Evolutionary conservation across 37 sponge, comb jelly and placozoan species (phyloP).

Genomic region (Halichondria panicea): DNA sequence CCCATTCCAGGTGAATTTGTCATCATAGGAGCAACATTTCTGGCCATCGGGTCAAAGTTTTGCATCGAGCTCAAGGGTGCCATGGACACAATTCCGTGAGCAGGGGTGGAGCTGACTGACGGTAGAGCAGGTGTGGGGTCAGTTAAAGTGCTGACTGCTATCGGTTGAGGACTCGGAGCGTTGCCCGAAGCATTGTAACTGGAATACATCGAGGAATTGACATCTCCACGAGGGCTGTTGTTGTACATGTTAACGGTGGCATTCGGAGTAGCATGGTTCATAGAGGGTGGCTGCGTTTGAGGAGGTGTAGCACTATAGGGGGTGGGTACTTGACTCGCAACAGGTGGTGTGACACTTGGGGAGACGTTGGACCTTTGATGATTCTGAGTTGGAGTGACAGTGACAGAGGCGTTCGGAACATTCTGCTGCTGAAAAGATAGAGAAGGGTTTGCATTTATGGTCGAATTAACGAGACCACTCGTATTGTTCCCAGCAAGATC

Average conservation of each 20-base stretch:
- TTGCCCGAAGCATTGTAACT: not conserved
- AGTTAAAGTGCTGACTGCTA: slow-evolving; percentile 52
- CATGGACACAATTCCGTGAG: slow-evolving; percentile 3
- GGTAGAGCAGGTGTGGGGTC: slow-evolving; percentile 77
- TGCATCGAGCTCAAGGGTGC: not conserved
- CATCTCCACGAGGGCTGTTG: not conserved
- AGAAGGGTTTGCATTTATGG: too few species aligned
- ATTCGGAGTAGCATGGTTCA: not conserved
- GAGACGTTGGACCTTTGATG: too few species aligned
- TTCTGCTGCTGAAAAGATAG: too few species aligned
- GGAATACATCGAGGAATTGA: not conserved
- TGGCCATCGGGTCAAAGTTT: not conserved
- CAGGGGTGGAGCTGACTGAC: slow-evolving; percentile 40
- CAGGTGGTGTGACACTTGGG: too few species aligned
- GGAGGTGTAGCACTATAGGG: too few species aligned
- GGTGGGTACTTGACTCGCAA: too few species aligned
- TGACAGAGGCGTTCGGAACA: too few species aligned
- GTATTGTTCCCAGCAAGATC: too few species aligned
- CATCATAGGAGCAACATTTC: not conserved
- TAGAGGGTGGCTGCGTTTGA: not conserved
- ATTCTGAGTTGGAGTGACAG: too few species aligned
- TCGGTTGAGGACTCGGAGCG: slow-evolving; percentile 15
- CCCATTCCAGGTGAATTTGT: not conserved
- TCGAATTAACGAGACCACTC: too few species aligned
- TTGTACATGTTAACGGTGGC: slow-evolving; percentile 26